Percentiles rank a stretch among this genome's conserved stretches.
Evolutionary conservation across 2,888 invertebrate species (phyloP).

Genomic region (Drosophila stalkeri): DNA sequence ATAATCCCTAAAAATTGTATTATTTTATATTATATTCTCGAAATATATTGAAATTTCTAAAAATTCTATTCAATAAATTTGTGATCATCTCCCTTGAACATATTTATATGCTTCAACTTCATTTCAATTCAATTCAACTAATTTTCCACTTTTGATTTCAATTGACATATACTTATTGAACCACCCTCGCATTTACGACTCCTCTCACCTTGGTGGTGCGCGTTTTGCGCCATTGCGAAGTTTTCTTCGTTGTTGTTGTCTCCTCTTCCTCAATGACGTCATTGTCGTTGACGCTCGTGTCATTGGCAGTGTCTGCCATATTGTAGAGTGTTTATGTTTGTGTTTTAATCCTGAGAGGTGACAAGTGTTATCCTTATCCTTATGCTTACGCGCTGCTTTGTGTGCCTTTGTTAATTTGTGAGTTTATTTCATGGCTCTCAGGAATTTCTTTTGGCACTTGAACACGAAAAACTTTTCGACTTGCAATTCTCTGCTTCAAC

Average conservation of each 20-base stretch:
- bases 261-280: slow-evolving; percentile 66
- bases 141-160: neutral
- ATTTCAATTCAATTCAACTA: neutral
- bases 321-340: slow-evolving; percentile 62
- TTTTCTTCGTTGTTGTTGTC: slow-evolving; percentile 68
- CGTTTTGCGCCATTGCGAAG: slow-evolving; percentile 81
- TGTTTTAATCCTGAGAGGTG: slow-evolving; percentile 63
- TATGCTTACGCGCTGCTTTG: slow-evolving; percentile 29
- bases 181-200: slow-evolving; percentile 35
- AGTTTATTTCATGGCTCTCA: slow-evolving; percentile 69
- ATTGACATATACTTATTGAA: neutral
- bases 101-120: neutral
- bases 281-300: slow-evolving; percentile 60
- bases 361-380: slow-evolving; percentile 60
- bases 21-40: neutral
- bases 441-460: slow-evolving; percentile 49
- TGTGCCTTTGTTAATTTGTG: slow-evolving; percentile 48
- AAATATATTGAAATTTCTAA: neutral
- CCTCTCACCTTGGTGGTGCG: slow-evolving; percentile 75
- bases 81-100: neutral
- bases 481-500: slow-evolving; percentile 26
- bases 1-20: neutral
- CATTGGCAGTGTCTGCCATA: slow-evolving; percentile 76
- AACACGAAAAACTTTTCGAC: slow-evolving; percentile 30
- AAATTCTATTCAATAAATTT: too few species aligned